These are phyloP conservation scores for Oostethus manadensis DNA, from an alignment of 2,113 vertebrate genomes.

Conservation along the genomic window DNA sequence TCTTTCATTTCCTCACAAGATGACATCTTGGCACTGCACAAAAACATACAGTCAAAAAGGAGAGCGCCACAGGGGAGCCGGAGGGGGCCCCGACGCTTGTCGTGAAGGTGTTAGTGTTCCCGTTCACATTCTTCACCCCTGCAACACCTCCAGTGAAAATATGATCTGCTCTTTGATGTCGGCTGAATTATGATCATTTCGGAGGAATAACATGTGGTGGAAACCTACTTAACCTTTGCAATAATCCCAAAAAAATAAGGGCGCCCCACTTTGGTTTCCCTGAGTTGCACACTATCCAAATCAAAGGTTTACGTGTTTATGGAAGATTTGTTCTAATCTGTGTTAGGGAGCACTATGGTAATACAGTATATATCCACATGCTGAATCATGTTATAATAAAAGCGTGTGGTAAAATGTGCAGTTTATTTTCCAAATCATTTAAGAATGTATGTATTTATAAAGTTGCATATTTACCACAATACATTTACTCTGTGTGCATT, in stretches of 20 bases:
- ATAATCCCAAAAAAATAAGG: constrained; percentile 8
- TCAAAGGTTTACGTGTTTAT: not conserved
- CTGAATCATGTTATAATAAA: too few species aligned
- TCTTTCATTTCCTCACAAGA: constrained; percentile 53
- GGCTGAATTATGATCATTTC: constrained; percentile 1
- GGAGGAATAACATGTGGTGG: constrained; percentile 7
- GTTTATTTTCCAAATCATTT: too few species aligned
- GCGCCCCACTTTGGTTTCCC: not conserved
- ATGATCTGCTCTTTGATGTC: constrained; percentile 18
- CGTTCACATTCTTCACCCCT: constrained; percentile 29
- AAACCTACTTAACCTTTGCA: constrained; percentile 16
- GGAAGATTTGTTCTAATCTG: not conserved
- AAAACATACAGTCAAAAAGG: constrained; percentile 40
- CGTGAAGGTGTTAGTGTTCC: constrained; percentile 36
- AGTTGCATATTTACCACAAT: too few species aligned
- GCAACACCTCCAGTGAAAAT: constrained; percentile 18
- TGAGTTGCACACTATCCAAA: constrained; percentile 16
- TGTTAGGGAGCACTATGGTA: not conserved
- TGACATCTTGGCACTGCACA: constrained; percentile 38
- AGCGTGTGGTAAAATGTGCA: too few species aligned
- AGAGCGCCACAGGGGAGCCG: constrained; percentile 42
- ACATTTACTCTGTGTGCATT: too few species aligned
- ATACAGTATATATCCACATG: too few species aligned
- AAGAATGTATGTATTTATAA: too few species aligned
- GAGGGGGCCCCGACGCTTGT: constrained; percentile 22